Evolutionary conservation across 2,888 invertebrate genomes (phyloP), one percentile per base, ranked within the genome.

Genomic region (Cynaeus angustus): DNA sequence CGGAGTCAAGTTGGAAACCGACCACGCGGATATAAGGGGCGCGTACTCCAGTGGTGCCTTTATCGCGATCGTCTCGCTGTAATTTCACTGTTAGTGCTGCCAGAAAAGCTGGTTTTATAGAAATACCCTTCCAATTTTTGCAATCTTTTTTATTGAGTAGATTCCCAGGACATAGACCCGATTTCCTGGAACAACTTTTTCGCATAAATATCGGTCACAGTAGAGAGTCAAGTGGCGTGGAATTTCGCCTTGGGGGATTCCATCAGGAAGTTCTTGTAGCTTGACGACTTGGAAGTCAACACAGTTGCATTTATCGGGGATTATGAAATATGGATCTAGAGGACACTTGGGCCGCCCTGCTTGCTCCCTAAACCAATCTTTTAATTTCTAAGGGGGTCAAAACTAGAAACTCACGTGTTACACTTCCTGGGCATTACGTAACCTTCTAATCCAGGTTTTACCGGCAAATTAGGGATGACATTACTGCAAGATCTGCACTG

Each of bases 271-370:
- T 86, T 99, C 99, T 89, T 99, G 99, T 8, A 99, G 86, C 85
- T 98, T 99, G n/a, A 99, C 85, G 0, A 95, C 92, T 91, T 99
- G 99, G 83, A 96, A 99, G 86, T 99, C 99, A 16, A 99, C 95
- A 85, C 99, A 99, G 76, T 91, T 90, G 85, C 99, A 99, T 85
- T 97, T 98, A 83, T 99, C 99, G 10, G 99, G 98, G 85, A 99
- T 92, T 72, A 99, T 98, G 84, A 97, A 98, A 84, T 95, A 99
- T 0, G 99, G 99, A 86, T 99, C 99, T 65, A 98, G 83, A 0
- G 99, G 98, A 81, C 99, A 99, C 80, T 95, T 95, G 0, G 95
- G 94, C 61, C 94, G 88, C 21, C 97, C 97, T 70, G 95, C 93
- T 88, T 97, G 96, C 82, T 98, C 98, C 10, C 96, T 96, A 46